Conservation (phyloP, 2,888 invertebrate genomes). For the Acanthoscelides obtectus region DNA sequence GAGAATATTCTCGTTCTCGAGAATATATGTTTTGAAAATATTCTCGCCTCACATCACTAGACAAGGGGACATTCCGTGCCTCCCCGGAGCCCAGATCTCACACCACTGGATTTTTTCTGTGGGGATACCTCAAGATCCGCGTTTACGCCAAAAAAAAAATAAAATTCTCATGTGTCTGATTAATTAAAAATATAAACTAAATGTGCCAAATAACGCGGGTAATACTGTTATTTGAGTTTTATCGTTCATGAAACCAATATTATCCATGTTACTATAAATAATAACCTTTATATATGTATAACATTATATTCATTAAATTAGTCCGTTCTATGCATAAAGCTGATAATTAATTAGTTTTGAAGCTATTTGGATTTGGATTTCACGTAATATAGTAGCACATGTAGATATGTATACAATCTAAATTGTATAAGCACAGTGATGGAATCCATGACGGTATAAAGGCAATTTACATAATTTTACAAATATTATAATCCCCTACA, state of each 20-base stretch:
- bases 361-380: background rate
- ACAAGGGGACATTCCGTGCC: too few relatives aligned
- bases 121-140: too few relatives aligned
- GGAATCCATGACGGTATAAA: background rate
- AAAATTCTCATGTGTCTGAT: too few relatives aligned
- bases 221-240: background rate
- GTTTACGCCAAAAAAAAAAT: too few relatives aligned
- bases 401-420: background rate
- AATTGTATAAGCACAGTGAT: background rate
- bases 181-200: background rate
- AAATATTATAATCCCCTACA: background rate
- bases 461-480: background rate
- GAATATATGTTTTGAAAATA: too few relatives aligned
- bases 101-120: too few relatives aligned
- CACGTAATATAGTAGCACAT: background rate
- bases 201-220: background rate
- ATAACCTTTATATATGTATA: background rate
- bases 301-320: background rate
- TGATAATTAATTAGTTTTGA: background rate
- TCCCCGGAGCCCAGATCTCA: too few relatives aligned
- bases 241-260: background rate
- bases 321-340: background rate
- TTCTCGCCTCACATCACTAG: too few relatives aligned
- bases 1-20: too few relatives aligned
- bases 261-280: background rate